Conservation (phyloP, 2,888 invertebrate genomes). For the Oasisia sp. region DNA sequence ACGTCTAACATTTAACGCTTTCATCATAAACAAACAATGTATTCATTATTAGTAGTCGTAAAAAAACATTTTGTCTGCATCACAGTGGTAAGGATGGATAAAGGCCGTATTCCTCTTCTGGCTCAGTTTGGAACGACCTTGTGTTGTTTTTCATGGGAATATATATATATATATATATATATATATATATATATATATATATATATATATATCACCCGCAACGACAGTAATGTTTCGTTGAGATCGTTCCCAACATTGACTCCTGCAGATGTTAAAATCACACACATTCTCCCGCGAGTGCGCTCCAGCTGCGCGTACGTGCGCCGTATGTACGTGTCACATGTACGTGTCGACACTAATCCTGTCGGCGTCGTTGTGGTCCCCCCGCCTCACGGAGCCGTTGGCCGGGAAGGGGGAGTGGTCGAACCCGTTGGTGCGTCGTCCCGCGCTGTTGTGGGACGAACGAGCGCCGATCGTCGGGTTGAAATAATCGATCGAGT, state of each 20-base stretch:
- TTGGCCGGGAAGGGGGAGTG: background rate
- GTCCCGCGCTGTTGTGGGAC: background rate
- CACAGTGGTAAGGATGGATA: background rate
- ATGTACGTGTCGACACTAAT: slow-evolving; percentile 4
- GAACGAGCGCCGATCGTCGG: background rate
- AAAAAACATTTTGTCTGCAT: background rate
- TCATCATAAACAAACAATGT: background rate
- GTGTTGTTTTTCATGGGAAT: no score
- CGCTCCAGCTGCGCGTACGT: background rate
- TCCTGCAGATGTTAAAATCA: background rate
- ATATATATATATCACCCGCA: background rate
- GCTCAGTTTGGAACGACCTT: no score
- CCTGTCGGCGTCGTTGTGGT: background rate
- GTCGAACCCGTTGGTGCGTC: background rate
- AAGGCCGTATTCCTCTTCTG: background rate
- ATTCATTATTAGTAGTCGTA: background rate
- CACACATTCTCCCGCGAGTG: background rate
- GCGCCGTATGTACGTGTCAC: background rate
- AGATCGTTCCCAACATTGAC: background rate
- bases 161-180: no score
- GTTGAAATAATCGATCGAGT: background rate
- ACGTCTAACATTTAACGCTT: background rate
- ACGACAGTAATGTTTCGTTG: background rate
- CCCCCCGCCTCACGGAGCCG: background rate
- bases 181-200: no score